Conservation (phyloP, 2,888 invertebrate species). For the Agriopis leucophaearia region DNA sequence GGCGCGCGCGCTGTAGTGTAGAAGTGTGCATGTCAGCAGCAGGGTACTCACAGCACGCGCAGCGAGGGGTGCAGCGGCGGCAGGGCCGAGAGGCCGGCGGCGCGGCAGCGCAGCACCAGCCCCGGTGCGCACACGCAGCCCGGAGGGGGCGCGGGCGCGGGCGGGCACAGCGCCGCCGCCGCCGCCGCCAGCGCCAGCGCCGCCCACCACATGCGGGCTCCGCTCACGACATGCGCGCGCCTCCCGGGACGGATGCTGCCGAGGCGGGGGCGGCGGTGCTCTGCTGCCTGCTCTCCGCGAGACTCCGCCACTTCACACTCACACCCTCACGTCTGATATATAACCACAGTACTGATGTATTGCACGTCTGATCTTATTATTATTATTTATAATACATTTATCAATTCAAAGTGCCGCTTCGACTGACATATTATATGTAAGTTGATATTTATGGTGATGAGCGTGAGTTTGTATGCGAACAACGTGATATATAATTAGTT, state of each 20-base stretch:
- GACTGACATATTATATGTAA: no score
- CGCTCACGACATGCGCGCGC: slow-evolving; percentile 27
- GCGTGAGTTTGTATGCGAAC: no score
- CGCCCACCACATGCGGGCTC: slow-evolving; percentile 51
- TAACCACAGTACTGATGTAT: no score
- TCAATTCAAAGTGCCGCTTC: no score
- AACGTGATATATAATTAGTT: no score
- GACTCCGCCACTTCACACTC: no score
- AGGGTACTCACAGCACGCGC: slow-evolving; percentile 63
- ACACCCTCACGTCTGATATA: no score
- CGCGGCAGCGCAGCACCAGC: slow-evolving; percentile 63
- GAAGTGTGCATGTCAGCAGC: neutral
- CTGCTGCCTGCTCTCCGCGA: no score
- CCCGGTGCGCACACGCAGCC: slow-evolving; percentile 63
- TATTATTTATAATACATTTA: no score
- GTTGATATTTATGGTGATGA: no score
- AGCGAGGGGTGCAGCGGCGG: slow-evolving; percentile 65
- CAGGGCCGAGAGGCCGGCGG: slow-evolving; percentile 48
- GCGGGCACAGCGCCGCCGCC: slow-evolving; percentile 46
- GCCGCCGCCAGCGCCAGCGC: slow-evolving; percentile 47
- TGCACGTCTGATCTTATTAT: no score
- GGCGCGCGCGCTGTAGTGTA: neutral
- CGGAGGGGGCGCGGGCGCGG: slow-evolving; percentile 36
- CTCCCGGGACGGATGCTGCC: neutral
- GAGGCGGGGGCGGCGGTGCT: no score